These are phyloP conservation scores for Pinna nobilis DNA, from an alignment of 1,140 invertebrate species.

Conservation along the genomic window DNA sequence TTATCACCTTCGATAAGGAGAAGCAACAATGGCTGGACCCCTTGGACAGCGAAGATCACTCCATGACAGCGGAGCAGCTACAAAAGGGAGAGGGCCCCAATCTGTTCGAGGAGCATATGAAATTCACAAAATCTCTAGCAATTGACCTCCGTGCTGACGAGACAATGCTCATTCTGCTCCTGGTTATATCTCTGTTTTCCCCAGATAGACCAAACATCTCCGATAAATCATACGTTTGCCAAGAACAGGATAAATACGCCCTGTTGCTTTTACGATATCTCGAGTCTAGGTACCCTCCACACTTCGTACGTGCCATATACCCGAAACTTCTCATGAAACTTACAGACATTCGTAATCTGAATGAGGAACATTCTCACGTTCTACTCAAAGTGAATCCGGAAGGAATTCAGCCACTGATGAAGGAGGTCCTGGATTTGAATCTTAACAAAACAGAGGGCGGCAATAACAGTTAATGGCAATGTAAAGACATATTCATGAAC, in stretches of 20 bases:
- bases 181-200: constrained; percentile 77
- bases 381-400: constrained; percentile 75
- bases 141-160: constrained; percentile 76
- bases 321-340: constrained; percentile 77
- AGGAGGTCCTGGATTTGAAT: constrained; percentile 73
- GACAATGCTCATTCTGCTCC: constrained; percentile 75
- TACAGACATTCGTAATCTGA: constrained; percentile 77
- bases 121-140: constrained; percentile 74
- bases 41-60: constrained; percentile 68
- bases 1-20: constrained; percentile 73
- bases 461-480: too few relatives aligned
- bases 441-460: constrained; percentile 42
- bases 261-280: constrained; percentile 76
- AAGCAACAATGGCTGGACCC: constrained; percentile 74
- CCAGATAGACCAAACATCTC: constrained; percentile 75
- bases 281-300: constrained; percentile 74
- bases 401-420: constrained; percentile 74
- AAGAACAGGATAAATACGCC: constrained; percentile 77
- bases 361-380: constrained; percentile 77
- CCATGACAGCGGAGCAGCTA: constrained; percentile 71
- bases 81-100: constrained; percentile 60
- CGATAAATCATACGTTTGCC: constrained; percentile 71
- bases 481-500: too few relatives aligned
- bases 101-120: constrained; percentile 77
- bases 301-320: constrained; percentile 71